These are phyloP conservation scores for Tenebrio molitor DNA, from an alignment of 1,140 invertebrate species.

Conservation along the genomic window DNA sequence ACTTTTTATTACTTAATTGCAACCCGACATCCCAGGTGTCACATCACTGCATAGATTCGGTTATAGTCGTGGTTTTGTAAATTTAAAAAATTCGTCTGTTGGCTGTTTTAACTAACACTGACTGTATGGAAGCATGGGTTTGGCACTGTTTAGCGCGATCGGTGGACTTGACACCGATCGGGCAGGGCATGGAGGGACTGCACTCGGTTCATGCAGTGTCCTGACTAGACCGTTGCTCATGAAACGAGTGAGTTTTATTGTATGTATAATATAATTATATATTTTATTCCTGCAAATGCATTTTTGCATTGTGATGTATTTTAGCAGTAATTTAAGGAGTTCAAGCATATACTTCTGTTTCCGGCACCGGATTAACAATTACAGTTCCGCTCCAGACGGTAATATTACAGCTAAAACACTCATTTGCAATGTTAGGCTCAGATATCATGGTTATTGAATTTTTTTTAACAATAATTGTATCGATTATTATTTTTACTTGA, in stretches of 20 bases:
- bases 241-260: constrained; percentile 73
- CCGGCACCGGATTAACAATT: constrained; percentile 53
- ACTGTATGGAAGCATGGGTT: constrained; percentile 57
- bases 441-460: constrained; percentile 42
- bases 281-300: constrained; percentile 84
- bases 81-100: constrained; percentile 44
- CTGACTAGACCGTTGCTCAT: constrained; percentile 62
- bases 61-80: constrained; percentile 50
- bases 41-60: constrained; percentile 54
- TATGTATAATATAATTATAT: constrained; percentile 80
- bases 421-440: constrained; percentile 64
- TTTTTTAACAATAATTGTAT: constrained; percentile 44
- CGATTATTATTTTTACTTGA: constrained; percentile 47
- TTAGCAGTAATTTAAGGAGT: constrained; percentile 80
- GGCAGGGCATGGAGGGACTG: constrained; percentile 63
- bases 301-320: constrained; percentile 85
- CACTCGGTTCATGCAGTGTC: constrained; percentile 61
- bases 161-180: constrained; percentile 64
- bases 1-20: constrained; percentile 52
- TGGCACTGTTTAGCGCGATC: constrained; percentile 54
- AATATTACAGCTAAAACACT: constrained; percentile 73
- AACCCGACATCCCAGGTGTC: constrained; percentile 57
- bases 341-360: constrained; percentile 66
- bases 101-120: constrained; percentile 40
- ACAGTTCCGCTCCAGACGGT: constrained; percentile 62